Evolutionary conservation across 2,113 vertebrate species (phyloP).

Genomic region (Engystomops pustulosus): DNA sequence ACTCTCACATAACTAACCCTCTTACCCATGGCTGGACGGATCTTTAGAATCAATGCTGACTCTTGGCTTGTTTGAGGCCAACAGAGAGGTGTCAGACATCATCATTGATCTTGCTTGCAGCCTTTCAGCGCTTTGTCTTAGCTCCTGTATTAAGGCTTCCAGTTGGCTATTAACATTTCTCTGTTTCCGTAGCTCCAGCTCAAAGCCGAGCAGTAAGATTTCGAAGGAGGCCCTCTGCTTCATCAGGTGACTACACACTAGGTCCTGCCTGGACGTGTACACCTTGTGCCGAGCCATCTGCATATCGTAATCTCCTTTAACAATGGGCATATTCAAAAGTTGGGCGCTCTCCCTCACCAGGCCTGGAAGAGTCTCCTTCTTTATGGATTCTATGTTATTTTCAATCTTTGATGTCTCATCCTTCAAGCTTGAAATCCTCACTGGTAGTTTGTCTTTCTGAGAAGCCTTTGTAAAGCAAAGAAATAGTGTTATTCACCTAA

Average conservation of each 20-base stretch:
- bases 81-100: constrained; percentile 72
- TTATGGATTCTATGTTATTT: constrained; percentile 77
- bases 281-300: constrained; percentile 82
- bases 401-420: constrained; percentile 77
- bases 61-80: constrained; percentile 68
- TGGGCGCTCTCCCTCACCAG: constrained; percentile 80
- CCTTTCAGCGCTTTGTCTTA: constrained; percentile 68
- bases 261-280: constrained; percentile 79
- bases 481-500: not conserved
- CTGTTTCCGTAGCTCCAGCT: constrained; percentile 81
- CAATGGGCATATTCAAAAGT: constrained; percentile 78
- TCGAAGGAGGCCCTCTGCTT: constrained; percentile 90
- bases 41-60: constrained; percentile 79
- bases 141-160: constrained; percentile 69
- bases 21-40: constrained; percentile 80
- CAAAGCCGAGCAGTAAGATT: constrained; percentile 81
- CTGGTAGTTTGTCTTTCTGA: constrained; percentile 69
- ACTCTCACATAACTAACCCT: not conserved
- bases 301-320: constrained; percentile 78
- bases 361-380: constrained; percentile 74
- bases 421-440: constrained; percentile 73
- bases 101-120: constrained; percentile 68
- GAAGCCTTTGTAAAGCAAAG: constrained; percentile 68
- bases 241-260: constrained; percentile 81
- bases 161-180: constrained; percentile 71